These are phyloP conservation scores for Dascyllus trimaculatus DNA, from an alignment of 2,113 vertebrate genomes.

Conservation along the genomic window DNA sequence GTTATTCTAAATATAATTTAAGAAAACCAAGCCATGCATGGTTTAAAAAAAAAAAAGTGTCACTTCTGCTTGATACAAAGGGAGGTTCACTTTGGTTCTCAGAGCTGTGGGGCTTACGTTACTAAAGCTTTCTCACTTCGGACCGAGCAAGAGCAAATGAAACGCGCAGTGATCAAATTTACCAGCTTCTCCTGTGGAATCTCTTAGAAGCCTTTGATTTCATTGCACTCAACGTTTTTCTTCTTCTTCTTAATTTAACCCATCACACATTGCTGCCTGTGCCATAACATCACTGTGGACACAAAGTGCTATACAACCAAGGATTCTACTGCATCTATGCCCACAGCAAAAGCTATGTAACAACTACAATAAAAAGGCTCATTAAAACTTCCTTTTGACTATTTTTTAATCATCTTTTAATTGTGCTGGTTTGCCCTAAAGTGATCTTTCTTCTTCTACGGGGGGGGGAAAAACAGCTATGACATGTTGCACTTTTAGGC, in stretches of 20 bases:
- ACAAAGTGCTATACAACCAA: conserved; percentile 78
- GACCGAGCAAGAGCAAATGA: conserved; percentile 62
- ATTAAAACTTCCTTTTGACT: conserved; percentile 32
- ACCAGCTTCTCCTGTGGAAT: conserved; percentile 70
- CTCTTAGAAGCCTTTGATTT: conserved; percentile 75
- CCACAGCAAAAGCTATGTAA: conserved; percentile 81
- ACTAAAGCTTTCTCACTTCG: conserved; percentile 62
- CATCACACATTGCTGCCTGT: conserved; percentile 68
- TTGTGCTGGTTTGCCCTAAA: background rate
- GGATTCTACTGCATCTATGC: conserved; percentile 77
- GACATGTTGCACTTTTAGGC: background rate
- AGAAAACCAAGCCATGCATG: conserved; percentile 86
- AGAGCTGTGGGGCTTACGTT: conserved; percentile 69
- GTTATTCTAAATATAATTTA: conserved; percentile 93
- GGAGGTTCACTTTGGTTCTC: conserved; percentile 77
- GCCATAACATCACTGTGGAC: conserved; percentile 81
- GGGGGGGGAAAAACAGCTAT: background rate
- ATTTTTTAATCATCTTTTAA: conserved; percentile 15
- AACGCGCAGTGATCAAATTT: conserved; percentile 64
- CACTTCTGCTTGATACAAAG: conserved; percentile 78
- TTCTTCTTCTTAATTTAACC: conserved; percentile 51
- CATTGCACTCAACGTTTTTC: conserved; percentile 66
- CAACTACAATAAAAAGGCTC: conserved; percentile 75
- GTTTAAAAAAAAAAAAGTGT: conserved; percentile 73
- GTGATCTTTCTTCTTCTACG: background rate